Evolutionary conservation across 1,140 invertebrate species (phyloP).

Genomic region (Bombus confusus): DNA sequence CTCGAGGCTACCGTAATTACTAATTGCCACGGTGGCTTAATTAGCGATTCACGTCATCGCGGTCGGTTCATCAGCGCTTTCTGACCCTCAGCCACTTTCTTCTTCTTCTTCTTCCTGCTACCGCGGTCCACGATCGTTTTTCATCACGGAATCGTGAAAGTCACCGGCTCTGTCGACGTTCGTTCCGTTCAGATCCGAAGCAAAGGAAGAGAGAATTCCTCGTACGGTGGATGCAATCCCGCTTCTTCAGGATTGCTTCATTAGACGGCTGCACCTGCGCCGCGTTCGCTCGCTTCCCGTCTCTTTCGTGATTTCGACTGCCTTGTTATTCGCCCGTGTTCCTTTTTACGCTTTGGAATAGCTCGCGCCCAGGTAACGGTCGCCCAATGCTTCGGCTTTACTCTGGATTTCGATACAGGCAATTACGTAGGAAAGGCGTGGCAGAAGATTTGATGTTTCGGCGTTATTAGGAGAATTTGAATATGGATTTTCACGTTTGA

Average conservation of each 20-base stretch:
- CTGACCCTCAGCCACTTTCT: conserved; percentile 38
- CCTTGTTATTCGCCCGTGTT: background rate
- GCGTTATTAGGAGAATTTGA: background rate
- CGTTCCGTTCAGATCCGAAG: conserved; percentile 3
- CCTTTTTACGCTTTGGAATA: background rate
- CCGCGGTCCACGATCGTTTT: conserved; percentile 23
- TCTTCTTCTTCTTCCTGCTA: background rate
- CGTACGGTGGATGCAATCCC: conserved; percentile 31
- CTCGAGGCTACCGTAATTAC: conserved; percentile 74
- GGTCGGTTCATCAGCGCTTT: conserved; percentile 24
- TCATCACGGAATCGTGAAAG: conserved; percentile 14
- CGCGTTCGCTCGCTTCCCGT: background rate
- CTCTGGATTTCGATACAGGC: too few species aligned
- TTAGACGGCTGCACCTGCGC: conserved; percentile 61
- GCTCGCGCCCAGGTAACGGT: background rate
- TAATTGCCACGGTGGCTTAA: conserved; percentile 75
- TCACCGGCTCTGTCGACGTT: background rate
- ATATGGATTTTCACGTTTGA: background rate
- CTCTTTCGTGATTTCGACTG: conserved; percentile 16
- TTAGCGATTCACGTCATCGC: conserved; percentile 71
- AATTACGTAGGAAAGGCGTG: too few species aligned
- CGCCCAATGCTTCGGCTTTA: too few species aligned
- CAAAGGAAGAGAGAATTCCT: conserved; percentile 15
- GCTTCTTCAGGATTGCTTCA: conserved; percentile 59
- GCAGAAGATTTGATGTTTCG: background rate